phyloP scores from a whole-genome alignment of 1,140 invertebrate genomes.

The Drosophila navojoa region DNA sequence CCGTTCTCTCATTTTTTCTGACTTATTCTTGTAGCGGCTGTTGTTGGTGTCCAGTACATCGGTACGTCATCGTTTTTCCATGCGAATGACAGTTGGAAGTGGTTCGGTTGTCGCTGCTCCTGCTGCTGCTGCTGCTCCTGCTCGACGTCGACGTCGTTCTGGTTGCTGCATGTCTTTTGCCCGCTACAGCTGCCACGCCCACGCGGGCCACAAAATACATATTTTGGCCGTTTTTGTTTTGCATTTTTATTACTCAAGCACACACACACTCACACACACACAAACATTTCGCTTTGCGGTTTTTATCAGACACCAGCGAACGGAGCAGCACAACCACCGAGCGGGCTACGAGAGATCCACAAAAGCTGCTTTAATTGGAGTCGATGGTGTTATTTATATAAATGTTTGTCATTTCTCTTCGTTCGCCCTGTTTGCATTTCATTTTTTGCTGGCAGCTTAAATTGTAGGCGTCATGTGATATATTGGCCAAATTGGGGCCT shows the following conservation, averaged over 20 bases:
- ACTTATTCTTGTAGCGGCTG: constrained; percentile 14
- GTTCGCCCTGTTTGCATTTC: constrained; percentile 75
- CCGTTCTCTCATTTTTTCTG: neutral
- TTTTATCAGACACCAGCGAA: constrained; percentile 67
- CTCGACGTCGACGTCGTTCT: neutral
- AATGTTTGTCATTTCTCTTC: constrained; percentile 82
- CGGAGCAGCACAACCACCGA: constrained; percentile 16
- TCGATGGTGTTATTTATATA: constrained; percentile 82
- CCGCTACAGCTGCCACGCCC: constrained; percentile 59
- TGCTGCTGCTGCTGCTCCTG: neutral
- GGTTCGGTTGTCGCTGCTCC: constrained; percentile 55
- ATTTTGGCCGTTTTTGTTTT: constrained; percentile 78
- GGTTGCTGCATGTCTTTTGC: constrained; percentile 30
- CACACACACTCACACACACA: constrained; percentile 10
- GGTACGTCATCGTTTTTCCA: constrained; percentile 69
- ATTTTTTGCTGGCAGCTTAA: constrained; percentile 74
- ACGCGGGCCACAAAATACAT: constrained; percentile 54
- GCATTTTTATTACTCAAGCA: constrained; percentile 67
- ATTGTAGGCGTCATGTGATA: constrained; percentile 76
- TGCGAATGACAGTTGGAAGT: constrained; percentile 79
- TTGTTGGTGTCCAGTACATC: constrained; percentile 35
- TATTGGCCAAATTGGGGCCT: constrained; percentile 57
- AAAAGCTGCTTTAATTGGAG: constrained; percentile 75
- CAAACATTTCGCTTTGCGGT: constrained; percentile 68
- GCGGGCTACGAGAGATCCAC: constrained; percentile 19